Base-by-base conservation (phyloP, 2,113 vertebrate species). In the Mesoclemmys tuberculata region DNA sequence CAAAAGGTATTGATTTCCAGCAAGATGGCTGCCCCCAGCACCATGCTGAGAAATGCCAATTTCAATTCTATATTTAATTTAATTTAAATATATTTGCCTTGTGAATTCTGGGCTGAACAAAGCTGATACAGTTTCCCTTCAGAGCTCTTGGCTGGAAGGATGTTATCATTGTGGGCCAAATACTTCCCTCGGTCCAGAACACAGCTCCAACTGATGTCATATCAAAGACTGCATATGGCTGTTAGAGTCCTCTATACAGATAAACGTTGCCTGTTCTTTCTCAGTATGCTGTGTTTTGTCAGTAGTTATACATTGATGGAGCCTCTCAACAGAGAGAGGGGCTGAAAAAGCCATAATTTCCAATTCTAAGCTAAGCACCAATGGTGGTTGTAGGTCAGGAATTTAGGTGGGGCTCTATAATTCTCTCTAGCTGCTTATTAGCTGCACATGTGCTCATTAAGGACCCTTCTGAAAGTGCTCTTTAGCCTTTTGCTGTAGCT, bases 311-410 rank as follows among this genome's bases (percentile, higher is more conserved):
- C 41, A 44, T 19, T 29, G 58, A 92, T 27, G 10, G 2, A 2
- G 14, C 80, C 79, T 84, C 61, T 80, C 48, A 44, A 35, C 18
- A 52, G 44, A 41, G 3, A 84, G 48, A 41, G 3, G 24, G 38
- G 38, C 68, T 41, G 68, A 41, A 74, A 74, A n/a, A 74, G 21
- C 9, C 68, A 41, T 41, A 74, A 74, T 74, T 74, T 74, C 10
- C 13, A 79, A 41, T 18, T 48, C 48, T 24, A 78, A 21, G 46
- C n/a, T 52, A 84, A 19, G 14, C 85, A 35, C 56, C 84, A 90
- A 26, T 44, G 0, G 0, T 3, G 82, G 38, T 21, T 48, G 51
- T 61, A 31, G 56, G 61, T 64, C 31, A 35, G 35, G 61, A 16
- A 35, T 64, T 64, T 38, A 74, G 21, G 21, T 51, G 12, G 1